Conservation (phyloP, 2,113 vertebrate species). For the Austrofundulus limnaeus region DNA sequence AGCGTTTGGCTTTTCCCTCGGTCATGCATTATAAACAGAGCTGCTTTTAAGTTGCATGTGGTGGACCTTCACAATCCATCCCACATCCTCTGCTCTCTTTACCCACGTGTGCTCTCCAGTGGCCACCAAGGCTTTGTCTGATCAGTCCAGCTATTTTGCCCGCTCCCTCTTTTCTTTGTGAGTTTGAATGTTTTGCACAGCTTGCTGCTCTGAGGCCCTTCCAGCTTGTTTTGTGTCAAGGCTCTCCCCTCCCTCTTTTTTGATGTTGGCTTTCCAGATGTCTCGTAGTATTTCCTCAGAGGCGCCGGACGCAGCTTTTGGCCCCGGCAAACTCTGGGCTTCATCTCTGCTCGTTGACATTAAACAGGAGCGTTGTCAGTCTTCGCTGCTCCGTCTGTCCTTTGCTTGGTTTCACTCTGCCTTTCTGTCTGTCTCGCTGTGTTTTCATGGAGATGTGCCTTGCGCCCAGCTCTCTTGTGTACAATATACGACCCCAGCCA, state of each 20-base stretch:
- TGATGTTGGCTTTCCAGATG: conserved; percentile 77
- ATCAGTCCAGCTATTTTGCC: conserved; percentile 39
- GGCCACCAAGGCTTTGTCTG: conserved; percentile 54
- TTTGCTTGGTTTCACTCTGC: conserved; percentile 63
- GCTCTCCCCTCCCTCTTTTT: conserved; percentile 49
- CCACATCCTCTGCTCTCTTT: conserved; percentile 43
- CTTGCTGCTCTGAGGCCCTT: conserved; percentile 69
- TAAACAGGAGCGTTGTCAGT: conserved; percentile 70
- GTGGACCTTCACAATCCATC: conserved; percentile 35
- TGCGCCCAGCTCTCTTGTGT: conserved; percentile 69
- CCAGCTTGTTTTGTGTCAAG: conserved; percentile 77
- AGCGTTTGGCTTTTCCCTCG: conserved; percentile 19
- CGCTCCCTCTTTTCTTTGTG: conserved; percentile 48
- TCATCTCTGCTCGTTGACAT: conserved; percentile 66
- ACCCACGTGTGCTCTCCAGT: conserved; percentile 39
- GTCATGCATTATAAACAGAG: conserved; percentile 47
- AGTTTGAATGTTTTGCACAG: conserved; percentile 69
- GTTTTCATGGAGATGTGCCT: conserved; percentile 60
- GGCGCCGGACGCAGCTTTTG: conserved; percentile 51
- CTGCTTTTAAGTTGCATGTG: conserved; percentile 49
- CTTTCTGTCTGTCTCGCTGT: conserved; percentile 48
- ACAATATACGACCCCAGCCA: conserved; percentile 50
- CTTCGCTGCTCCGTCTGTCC: conserved; percentile 48
- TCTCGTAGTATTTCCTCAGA: conserved; percentile 71
- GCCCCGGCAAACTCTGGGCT: conserved; percentile 57